Evolutionary conservation across 2,113 vertebrate genomes (phyloP).

Genomic region (Dermatemys mawii): DNA sequence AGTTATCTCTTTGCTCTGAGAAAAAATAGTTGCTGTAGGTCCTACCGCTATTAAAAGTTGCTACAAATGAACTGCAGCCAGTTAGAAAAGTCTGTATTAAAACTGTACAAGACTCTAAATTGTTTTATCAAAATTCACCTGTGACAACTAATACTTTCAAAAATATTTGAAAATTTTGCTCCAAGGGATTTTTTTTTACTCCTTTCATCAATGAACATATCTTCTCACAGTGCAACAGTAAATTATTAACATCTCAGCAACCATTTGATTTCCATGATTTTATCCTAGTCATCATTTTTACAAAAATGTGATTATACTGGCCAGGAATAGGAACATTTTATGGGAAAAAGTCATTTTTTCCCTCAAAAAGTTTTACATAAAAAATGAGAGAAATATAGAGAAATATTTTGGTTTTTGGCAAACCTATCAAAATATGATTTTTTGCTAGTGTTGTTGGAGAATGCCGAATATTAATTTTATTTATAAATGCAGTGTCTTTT

Average conservation of each 20-base stretch:
- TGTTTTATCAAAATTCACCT: background rate
- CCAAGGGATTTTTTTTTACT: background rate
- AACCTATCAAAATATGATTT: background rate
- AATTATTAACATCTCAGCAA: background rate
- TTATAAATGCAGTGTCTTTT: background rate
- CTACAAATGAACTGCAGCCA: background rate
- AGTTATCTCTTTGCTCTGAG: background rate
- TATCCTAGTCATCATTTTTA: background rate
- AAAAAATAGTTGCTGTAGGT: background rate
- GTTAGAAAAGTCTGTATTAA: background rate
- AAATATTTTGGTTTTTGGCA: background rate
- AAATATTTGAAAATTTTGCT: background rate
- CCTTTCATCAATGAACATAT: background rate
- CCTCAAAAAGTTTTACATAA: background rate
- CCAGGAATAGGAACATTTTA: background rate
- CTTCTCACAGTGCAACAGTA: background rate
- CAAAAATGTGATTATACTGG: background rate
- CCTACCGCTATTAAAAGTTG: background rate
- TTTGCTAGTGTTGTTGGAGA: background rate
- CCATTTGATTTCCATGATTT: background rate
- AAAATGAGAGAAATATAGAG: background rate
- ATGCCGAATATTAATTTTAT: background rate
- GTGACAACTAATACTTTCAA: background rate
- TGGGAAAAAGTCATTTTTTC: background rate
- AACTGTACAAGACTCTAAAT: accelerated